Conservation (phyloP, 2,113 vertebrate genomes). For the Lepisosteus osseus region DNA sequence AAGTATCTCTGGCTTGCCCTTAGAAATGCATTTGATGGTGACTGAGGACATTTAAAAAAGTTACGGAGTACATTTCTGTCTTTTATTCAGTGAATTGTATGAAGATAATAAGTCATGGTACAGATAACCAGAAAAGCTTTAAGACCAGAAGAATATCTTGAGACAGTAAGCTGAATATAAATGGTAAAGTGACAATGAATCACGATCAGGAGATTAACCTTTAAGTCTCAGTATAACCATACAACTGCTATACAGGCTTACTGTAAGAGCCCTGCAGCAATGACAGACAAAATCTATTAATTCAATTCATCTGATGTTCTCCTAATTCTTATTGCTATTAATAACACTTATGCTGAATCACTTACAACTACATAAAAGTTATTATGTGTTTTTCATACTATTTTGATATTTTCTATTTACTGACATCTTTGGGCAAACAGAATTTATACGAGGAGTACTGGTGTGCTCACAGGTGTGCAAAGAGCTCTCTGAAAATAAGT, state of each 20-base stretch:
- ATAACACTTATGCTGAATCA: background rate
- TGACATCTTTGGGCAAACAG: background rate
- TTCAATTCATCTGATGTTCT: background rate
- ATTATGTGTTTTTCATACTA: background rate
- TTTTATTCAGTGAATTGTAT: conserved; percentile 40
- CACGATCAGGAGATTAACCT: conserved; percentile 50
- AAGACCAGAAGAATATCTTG: conserved; percentile 39
- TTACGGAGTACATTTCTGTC: conserved; percentile 30
- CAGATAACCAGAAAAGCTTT: conserved; percentile 45
- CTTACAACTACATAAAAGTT: background rate
- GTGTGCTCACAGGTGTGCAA: background rate
- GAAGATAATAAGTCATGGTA: conserved; percentile 43
- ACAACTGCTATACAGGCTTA: conserved; percentile 32
- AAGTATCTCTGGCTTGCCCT: conserved; percentile 20
- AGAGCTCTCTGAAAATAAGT: conserved; percentile 24
- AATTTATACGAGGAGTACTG: background rate
- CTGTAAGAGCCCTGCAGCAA: conserved; percentile 12
- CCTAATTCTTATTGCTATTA: conserved; percentile 17
- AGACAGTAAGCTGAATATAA: conserved; percentile 44
- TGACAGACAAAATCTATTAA: background rate
- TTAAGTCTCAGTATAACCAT: conserved; percentile 41
- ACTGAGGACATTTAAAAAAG: conserved; percentile 33
- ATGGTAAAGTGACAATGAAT: conserved; percentile 50
- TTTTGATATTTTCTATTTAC: background rate
- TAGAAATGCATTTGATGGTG: conserved; percentile 12